Conservation (phyloP, 2,797 vertebrate genomes). For the Hirundo rustica region DNA sequence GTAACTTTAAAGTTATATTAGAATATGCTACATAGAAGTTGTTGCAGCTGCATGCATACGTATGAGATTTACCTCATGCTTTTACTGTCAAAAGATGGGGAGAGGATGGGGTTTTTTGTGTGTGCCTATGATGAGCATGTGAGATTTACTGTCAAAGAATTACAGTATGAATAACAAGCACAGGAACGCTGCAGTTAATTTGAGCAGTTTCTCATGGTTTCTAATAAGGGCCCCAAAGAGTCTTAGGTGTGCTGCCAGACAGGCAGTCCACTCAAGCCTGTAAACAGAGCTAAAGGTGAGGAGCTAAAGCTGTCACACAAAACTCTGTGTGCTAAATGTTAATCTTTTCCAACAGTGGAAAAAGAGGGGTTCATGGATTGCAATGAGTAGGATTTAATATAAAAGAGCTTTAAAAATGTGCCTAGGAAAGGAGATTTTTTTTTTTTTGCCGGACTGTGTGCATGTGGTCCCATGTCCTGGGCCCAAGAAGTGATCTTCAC, state of each 20-base stretch:
- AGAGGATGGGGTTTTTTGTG: not conserved
- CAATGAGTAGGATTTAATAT: not conserved
- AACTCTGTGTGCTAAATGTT: not conserved
- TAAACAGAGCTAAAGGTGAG: not conserved
- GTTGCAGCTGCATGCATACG: not conserved
- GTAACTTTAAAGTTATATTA: not conserved
- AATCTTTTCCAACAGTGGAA: not conserved
- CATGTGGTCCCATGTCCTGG: not conserved
- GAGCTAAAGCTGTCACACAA: not conserved
- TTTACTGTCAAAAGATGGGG: not conserved
- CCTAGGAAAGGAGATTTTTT: not conserved
- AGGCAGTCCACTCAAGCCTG: not conserved
- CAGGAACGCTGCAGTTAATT: not conserved
- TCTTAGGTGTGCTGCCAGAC: not conserved
- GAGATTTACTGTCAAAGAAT: not conserved
- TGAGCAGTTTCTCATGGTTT: not conserved
- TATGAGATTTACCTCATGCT: not conserved
- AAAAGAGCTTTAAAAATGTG: not conserved
- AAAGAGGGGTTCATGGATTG: not conserved
- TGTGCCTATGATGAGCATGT: not conserved
- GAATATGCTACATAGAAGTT: not conserved
- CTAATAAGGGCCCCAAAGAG: not conserved
- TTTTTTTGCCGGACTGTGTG: not conserved
- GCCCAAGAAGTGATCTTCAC: not conserved
- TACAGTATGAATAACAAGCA: not conserved